phyloP scores from a whole-genome alignment of 2,113 vertebrate species.

The Sprattus sprattus region DNA sequence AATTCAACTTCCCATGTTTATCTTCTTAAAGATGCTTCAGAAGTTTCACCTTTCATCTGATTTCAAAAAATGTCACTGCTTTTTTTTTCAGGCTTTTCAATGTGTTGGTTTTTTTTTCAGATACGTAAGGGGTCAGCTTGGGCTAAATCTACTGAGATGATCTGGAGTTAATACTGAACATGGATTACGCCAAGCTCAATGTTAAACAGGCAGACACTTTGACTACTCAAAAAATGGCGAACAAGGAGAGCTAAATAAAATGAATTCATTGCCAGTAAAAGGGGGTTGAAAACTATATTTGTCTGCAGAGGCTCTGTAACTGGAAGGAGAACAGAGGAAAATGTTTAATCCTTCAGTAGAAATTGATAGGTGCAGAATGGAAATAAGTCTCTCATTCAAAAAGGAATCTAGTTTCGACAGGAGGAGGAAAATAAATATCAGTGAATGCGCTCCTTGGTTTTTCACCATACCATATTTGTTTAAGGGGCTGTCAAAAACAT shows the following conservation, averaged over 20 bases:
- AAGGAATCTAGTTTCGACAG: conserved; percentile 53
- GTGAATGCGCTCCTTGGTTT: conserved; percentile 49
- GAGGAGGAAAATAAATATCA: conserved; percentile 62
- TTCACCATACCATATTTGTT: conserved; percentile 61
- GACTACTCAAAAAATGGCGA: conserved; percentile 40
- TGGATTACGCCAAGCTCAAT: conserved; percentile 24
- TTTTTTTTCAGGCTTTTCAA: conserved; percentile 11
- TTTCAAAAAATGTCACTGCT: background rate
- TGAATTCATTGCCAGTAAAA: conserved; percentile 72
- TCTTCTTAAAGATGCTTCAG: background rate
- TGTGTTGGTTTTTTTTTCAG: conserved; percentile 2
- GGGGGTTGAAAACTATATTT: conserved; percentile 68
- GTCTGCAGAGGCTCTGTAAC: conserved; percentile 65
- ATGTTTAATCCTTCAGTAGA: conserved; percentile 64
- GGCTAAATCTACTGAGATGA: conserved; percentile 24
- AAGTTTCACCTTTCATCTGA: background rate
- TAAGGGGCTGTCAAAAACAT: conserved; percentile 65
- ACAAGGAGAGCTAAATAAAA: conserved; percentile 62
- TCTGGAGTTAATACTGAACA: conserved; percentile 9
- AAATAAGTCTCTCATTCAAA: conserved; percentile 64
- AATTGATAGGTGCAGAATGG: conserved; percentile 68
- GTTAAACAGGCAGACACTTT: conserved; percentile 49
- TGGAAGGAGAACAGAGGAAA: conserved; percentile 69
- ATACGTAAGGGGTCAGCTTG: background rate
- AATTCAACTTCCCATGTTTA: background rate